These are phyloP conservation scores for Bursaphelenchus mucronatus DNA, from an alignment of 1,140 invertebrate species.

Conservation along the genomic window DNA sequence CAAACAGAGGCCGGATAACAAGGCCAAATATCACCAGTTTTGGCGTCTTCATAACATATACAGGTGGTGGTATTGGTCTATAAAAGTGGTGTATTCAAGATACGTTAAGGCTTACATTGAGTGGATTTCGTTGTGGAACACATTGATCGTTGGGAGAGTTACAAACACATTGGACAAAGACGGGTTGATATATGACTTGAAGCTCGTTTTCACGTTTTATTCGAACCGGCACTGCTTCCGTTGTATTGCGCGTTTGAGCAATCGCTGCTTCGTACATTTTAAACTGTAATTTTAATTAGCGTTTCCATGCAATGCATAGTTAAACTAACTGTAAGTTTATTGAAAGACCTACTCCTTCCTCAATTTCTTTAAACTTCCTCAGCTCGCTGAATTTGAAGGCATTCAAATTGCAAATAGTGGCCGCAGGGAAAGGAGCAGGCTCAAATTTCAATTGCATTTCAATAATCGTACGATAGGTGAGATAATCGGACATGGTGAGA, in stretches of 20 bases:
- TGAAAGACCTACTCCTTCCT: slow-evolving; percentile 48
- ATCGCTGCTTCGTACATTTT: slow-evolving; percentile 53
- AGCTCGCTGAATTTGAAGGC: slow-evolving; percentile 56
- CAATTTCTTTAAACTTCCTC: slow-evolving; percentile 56
- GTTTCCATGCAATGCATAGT: not conserved
- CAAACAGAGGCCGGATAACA: slow-evolving; percentile 55
- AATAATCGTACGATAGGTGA: slow-evolving; percentile 58
- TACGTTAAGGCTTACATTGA: slow-evolving; percentile 37
- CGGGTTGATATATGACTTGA: slow-evolving; percentile 53
- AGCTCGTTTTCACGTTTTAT: slow-evolving; percentile 27
- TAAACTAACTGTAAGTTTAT: not conserved
- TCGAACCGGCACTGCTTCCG: slow-evolving; percentile 15
- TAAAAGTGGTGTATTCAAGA: slow-evolving; percentile 14
- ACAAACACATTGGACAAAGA: slow-evolving; percentile 59
- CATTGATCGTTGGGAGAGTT: slow-evolving; percentile 52
- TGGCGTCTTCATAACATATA: slow-evolving; percentile 57
- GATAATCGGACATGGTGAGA: slow-evolving; percentile 57
- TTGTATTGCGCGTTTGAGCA: slow-evolving; percentile 10
- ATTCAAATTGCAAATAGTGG: slow-evolving; percentile 59
- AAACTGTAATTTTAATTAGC: slow-evolving; percentile 44
- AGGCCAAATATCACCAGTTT: slow-evolving; percentile 59
- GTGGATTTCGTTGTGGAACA: slow-evolving; percentile 59
- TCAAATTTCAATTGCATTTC: slow-evolving; percentile 61
- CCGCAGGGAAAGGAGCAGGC: slow-evolving; percentile 60
- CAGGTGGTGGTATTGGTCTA: slow-evolving; percentile 57